Evolutionary conservation across 2,797 vertebrate species (phyloP).

Genomic region (Cyclura pinguis): DNA sequence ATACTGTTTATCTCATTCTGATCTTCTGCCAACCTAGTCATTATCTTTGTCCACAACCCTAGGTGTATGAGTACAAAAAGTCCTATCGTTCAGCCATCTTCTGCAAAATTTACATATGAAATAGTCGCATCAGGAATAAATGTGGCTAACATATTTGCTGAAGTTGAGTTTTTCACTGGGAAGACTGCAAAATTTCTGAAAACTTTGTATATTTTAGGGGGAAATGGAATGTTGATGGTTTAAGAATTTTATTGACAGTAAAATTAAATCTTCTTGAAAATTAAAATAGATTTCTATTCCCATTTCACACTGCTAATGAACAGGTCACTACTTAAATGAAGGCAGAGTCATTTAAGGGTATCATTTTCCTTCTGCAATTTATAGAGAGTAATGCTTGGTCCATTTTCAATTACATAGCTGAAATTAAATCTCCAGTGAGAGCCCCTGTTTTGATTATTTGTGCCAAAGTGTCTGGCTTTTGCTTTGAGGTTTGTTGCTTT

Average conservation of each 20-base stretch:
- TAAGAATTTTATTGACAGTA: conserved; percentile 69
- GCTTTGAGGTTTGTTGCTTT: conserved; percentile 51
- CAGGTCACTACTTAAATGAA: conserved; percentile 72
- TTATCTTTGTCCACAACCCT: background rate
- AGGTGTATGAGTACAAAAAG: background rate
- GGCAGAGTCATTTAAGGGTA: conserved; percentile 60
- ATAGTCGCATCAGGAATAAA: conserved; percentile 8
- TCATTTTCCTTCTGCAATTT: conserved; percentile 72
- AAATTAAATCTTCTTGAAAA: conserved; percentile 75
- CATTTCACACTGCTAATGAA: conserved; percentile 75
- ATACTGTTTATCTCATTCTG: background rate
- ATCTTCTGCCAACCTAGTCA: background rate
- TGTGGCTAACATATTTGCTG: conserved; percentile 1
- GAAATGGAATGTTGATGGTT: conserved; percentile 53
- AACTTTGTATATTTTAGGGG: conserved; percentile 55
- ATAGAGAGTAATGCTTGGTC: conserved; percentile 64
- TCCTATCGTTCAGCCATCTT: background rate
- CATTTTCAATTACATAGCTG: conserved; percentile 74
- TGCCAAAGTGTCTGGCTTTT: conserved; percentile 54
- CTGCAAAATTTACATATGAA: background rate
- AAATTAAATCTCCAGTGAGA: conserved; percentile 71
- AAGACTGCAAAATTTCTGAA: conserved; percentile 48
- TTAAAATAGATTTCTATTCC: conserved; percentile 75
- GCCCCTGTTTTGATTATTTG: conserved; percentile 59
- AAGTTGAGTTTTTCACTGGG: conserved; percentile 35